phyloP scores from a whole-genome alignment of 2,888 invertebrate species.

The Antheraea assamensis region DNA sequence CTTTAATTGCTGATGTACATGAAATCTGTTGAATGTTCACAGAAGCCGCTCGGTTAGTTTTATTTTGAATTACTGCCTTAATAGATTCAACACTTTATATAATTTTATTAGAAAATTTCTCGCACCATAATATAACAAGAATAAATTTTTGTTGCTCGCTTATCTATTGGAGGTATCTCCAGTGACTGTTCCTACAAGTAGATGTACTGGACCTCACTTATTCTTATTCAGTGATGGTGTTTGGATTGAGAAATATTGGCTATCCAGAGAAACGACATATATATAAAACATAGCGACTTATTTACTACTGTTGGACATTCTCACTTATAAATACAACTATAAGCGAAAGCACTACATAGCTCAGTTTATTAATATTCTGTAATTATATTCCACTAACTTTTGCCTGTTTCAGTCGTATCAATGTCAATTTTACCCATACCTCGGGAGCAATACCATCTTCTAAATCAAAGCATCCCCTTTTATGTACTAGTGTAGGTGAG shows the following conservation, averaged over 20 bases:
- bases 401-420: too few species aligned
- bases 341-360: background rate
- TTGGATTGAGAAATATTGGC: too few species aligned
- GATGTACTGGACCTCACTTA: too few species aligned
- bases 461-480: too few species aligned
- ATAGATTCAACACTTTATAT: background rate
- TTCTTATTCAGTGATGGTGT: too few species aligned
- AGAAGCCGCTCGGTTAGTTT: background rate
- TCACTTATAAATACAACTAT: background rate
- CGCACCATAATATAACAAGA: background rate
- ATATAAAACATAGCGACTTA: background rate
- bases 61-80: background rate
- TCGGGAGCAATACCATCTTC: too few species aligned
- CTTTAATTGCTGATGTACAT: background rate
- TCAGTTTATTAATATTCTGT: background rate
- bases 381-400: background rate
- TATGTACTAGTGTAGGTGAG: too few species aligned
- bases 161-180: too few species aligned
- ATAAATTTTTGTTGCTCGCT: background rate
- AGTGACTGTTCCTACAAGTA: too few species aligned
- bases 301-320: background rate
- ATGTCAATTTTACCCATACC: too few species aligned
- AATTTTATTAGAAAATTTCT: background rate
- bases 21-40: background rate
- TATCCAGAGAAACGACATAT: too few species aligned